Base-by-base conservation (phyloP, 2,797 vertebrate genomes). In the Phalloptychus januarius region DNA sequence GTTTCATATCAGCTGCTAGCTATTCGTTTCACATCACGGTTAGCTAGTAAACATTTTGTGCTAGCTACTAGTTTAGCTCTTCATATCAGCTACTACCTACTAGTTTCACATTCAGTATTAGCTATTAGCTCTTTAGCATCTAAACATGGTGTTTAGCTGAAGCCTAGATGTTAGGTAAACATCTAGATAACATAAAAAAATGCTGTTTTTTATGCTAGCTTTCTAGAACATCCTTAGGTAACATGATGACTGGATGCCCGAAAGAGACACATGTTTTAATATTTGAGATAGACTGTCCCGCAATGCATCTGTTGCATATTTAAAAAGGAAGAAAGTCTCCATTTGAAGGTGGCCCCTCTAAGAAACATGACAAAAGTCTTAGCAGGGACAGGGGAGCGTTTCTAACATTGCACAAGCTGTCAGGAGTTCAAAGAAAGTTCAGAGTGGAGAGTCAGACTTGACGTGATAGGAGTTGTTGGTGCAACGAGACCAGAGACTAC, bases 381-480 rank as follows among this genome's bases (percentile, higher is more conserved):
- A 80, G 79, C 79, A 4, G 33, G 48, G 63, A 71, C 65, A 69
- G 11, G 67, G 48, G 56, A 75, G 79, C 48, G 1, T 86, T 44
- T 86, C 85, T 78, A 75, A 50, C 71, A 86, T 90, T 81, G 83
- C 75, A 87, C 45, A 40, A 87, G 87, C 90, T 92, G 90, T 92
- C 93, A 92, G 82, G 84, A 72, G 89, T 90, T 93, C 88, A 92
- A 91, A 91, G 81, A 71, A 52, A 81, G 88, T 91, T 94, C 88
- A 92, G 80, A 86, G 81, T 84, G 67, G 70, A 93, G 85, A 93
- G 85, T 88, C 90, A 86, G 88, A 83, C 79, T 85, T 82, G 85
- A 89, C 77, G 81, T 87, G 91, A 91, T 54, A 74, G 79, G 82
- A 90, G 85, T 78, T 79, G 83, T 77, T 79, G 86, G 71, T 75